Conservation (phyloP, 2,888 invertebrate species). For the Sphaerophoria rueppellii region DNA sequence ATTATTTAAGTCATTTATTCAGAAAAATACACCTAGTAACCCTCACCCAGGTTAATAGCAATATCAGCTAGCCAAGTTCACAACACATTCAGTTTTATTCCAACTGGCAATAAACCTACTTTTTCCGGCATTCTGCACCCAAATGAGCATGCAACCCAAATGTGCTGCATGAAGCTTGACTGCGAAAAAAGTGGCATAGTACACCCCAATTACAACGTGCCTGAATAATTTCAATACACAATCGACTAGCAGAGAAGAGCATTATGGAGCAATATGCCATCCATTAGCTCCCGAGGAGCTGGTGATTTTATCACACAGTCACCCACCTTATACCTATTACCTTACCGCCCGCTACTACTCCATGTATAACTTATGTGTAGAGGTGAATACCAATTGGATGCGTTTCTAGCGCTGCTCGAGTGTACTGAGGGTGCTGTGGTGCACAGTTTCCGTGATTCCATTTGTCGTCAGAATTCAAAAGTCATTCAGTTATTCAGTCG, state of each 20-base stretch:
- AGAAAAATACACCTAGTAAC: neutral
- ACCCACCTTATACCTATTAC: conserved; percentile 8
- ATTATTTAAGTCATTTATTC: conserved; percentile 21
- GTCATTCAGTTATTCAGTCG: conserved; percentile 23
- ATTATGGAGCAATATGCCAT: conserved; percentile 20
- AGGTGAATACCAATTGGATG: conserved; percentile 60
- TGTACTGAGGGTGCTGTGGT: neutral
- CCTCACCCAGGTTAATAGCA: neutral
- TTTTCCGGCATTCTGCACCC: conserved; percentile 29
- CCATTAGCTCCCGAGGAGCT: conserved; percentile 48
- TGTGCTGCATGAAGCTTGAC: conserved; percentile 6
- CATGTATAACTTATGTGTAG: no score
- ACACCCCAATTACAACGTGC: conserved; percentile 41
- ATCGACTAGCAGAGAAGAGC: neutral
- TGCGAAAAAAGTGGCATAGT: conserved; percentile 17
- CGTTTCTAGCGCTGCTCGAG: neutral
- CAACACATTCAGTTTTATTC: conserved; percentile 26
- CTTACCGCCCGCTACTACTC: conserved; percentile 10
- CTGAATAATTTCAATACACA: conserved; percentile 35
- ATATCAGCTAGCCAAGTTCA: no score
- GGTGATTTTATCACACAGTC: conserved; percentile 48
- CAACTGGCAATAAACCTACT: conserved; percentile 46
- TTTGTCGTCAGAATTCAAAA: conserved; percentile 49
- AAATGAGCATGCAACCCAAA: conserved; percentile 65
- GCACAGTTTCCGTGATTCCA: conserved; percentile 66